These are phyloP conservation scores for Ormyrus nitidulus DNA, from an alignment of 2,888 invertebrate species.

Conservation along the genomic window DNA sequence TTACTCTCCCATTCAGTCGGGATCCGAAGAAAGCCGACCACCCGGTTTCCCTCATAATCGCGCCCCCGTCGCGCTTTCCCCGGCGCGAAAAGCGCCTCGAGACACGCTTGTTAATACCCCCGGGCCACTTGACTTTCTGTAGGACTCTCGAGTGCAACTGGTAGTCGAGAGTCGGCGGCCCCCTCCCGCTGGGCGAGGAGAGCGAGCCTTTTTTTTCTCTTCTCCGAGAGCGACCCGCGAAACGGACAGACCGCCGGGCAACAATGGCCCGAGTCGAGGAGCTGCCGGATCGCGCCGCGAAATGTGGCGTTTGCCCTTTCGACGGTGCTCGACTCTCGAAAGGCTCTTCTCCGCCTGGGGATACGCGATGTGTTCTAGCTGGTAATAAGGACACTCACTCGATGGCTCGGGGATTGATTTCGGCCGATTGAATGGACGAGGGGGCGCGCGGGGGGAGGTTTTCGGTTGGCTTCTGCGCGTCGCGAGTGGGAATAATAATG, in stretches of 20 bases:
- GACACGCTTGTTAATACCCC: conserved; percentile 6
- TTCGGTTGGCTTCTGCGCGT: too few species aligned
- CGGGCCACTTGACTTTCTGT: conserved; percentile 61
- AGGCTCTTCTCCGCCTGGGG: not conserved
- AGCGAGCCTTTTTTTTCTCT: conserved; percentile 13
- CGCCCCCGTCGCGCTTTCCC: not conserved
- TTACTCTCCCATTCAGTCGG: conserved; percentile 29
- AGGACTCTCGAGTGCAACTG: conserved; percentile 69
- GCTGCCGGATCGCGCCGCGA: conserved; percentile 11
- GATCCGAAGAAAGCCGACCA: conserved; percentile 41
- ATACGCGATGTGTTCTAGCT: not conserved
- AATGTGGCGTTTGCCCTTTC: conserved; percentile 48
- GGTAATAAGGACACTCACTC: conserved; percentile 30
- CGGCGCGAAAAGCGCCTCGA: not conserved
- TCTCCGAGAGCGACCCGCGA: conserved; percentile 32
- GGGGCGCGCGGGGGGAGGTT: too few species aligned
- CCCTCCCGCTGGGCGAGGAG: not conserved
- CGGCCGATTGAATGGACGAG: not conserved
- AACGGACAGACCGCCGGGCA: conserved; percentile 62
- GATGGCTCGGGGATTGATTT: conserved; percentile 29
- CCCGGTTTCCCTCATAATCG: conserved; percentile 4
- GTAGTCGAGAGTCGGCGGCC: conserved; percentile 57
- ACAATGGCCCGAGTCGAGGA: conserved; percentile 57
- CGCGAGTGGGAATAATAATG: too few species aligned
- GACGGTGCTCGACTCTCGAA: not conserved